These are phyloP conservation scores for Catocala fraxini DNA, from an alignment of 2,888 invertebrate species.

Conservation along the genomic window DNA sequence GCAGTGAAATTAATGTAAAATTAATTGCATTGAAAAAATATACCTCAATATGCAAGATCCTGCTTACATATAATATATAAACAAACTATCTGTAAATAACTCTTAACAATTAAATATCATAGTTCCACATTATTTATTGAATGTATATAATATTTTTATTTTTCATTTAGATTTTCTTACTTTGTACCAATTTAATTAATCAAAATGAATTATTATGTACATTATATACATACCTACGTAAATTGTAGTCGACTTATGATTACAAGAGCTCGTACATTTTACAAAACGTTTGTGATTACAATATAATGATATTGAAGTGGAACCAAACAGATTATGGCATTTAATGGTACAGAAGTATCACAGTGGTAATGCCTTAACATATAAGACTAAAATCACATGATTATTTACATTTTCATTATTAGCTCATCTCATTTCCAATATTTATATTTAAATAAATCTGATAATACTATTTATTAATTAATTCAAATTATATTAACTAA, in stretches of 20 bases:
- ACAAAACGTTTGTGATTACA: slow-evolving; percentile 44
- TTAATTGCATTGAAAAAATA: slow-evolving; percentile 66
- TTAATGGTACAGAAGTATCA: slow-evolving; percentile 69
- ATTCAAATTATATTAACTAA: slow-evolving; percentile 44
- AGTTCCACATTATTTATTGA: slow-evolving; percentile 58
- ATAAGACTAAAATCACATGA: slow-evolving; percentile 44
- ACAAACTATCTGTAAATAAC: slow-evolving; percentile 45
- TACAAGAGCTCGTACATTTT: slow-evolving; percentile 46
- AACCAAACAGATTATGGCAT: slow-evolving; percentile 50
- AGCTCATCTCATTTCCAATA: slow-evolving; percentile 37
- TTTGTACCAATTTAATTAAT: slow-evolving; percentile 52
- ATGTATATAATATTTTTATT: slow-evolving; percentile 37
- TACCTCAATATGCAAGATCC: slow-evolving; percentile 71
- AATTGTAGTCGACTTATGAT: slow-evolving; percentile 55
- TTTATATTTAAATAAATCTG: slow-evolving; percentile 44
- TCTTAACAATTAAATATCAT: slow-evolving; percentile 47
- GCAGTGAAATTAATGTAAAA: slow-evolving; percentile 67
- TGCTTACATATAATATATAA: slow-evolving; percentile 64
- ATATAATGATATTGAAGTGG: slow-evolving; percentile 34
- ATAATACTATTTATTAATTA: slow-evolving; percentile 46
- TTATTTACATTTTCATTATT: slow-evolving; percentile 49
- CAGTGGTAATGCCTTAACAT: slow-evolving; percentile 58
- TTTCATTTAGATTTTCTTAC: slow-evolving; percentile 35
- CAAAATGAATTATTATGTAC: slow-evolving; percentile 61
- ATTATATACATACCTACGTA: slow-evolving; percentile 67